Base-by-base conservation (phyloP, 2,113 vertebrate genomes). In the Silurus meridionalis region DNA sequence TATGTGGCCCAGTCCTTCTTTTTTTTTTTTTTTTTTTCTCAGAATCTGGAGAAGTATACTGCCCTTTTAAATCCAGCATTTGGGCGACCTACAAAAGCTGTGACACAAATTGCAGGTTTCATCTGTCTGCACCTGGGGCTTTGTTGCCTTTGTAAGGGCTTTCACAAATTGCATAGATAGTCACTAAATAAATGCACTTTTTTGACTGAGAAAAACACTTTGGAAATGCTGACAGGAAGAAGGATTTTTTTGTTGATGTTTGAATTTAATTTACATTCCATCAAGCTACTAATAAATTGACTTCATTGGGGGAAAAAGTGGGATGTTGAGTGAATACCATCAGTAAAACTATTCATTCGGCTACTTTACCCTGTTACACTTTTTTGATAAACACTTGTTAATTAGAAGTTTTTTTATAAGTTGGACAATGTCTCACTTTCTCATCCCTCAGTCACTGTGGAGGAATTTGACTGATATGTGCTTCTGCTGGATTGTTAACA, bases 401-500 rank as follows among this genome's bases (percentile, higher is more conserved):
- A 57, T 8, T 6, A 57, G 67, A 71, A 57, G 10, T 2, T 10
- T 83, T 83, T 28, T 46, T 9, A 80, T 48, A 61, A 60, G 46
- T 57, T 8, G 11, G 25, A 0, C 5, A 28, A 50, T 57, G 21
- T 46, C 52, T 83, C 57, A 61, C 25, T 11, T 7, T 71, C 17
- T 71, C 5, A 17, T 55, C 14, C 13, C 60, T 28, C 4, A 6
- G 1, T 83, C 52, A 7, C 21, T 48, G 67, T 67, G 64, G 8
- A 2, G 6, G 48, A 37, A 85, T 28, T 21, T 83, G 79, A 82
- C 15, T 85, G 55, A 64, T 48, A 25, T 83, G 66, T 82, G 48
- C 80, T 64, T 81, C 60, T 81, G 66, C 71, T 80, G 66, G 53
- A 58, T 48, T 53, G 37, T 21, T 58, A 64, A 66, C 66, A 83